Conservation (phyloP, 2,113 vertebrate species). For the Hyaena hyaena region DNA sequence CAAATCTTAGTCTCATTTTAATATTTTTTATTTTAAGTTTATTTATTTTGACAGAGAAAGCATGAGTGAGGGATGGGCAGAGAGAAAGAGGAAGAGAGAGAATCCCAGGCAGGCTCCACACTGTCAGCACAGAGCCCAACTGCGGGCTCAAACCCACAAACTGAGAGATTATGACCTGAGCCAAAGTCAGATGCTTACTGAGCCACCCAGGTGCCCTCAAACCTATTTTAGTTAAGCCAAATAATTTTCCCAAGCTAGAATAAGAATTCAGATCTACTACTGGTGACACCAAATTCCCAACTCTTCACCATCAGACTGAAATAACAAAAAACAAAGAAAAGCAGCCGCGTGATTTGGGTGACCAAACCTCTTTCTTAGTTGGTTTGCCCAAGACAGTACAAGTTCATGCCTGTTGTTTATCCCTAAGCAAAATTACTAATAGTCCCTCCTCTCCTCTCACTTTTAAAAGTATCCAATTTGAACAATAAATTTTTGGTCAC, state of each 20-base stretch:
- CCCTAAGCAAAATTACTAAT: not conserved
- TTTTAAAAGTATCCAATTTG: slow-evolving; percentile 31
- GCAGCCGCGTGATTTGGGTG: not conserved
- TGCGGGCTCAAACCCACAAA: too few species aligned
- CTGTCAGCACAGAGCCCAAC: too few species aligned
- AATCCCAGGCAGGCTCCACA: too few species aligned
- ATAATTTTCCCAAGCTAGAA: not conserved
- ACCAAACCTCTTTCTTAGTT: not conserved
- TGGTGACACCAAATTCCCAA: not conserved
- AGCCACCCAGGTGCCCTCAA: too few species aligned
- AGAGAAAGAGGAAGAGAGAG: too few species aligned
- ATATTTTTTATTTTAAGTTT: too few species aligned
- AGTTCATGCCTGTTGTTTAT: not conserved
- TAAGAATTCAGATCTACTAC: not conserved
- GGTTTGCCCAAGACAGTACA: not conserved
- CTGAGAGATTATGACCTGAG: too few species aligned
- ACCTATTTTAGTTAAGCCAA: not conserved
- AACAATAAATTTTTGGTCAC: not conserved
- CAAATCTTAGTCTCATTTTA: not conserved
- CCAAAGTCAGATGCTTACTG: too few species aligned
- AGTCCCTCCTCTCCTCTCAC: not conserved
- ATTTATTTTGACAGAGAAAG: too few species aligned
- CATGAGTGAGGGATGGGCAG: too few species aligned
- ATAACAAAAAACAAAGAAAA: not conserved
- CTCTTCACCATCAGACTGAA: not conserved